A percentile compares a stretch with the other conserved stretches of the same genome.
Evolutionary conservation across 2,888 invertebrate species (phyloP).

Genomic region (Shargacucullia verbasci): DNA sequence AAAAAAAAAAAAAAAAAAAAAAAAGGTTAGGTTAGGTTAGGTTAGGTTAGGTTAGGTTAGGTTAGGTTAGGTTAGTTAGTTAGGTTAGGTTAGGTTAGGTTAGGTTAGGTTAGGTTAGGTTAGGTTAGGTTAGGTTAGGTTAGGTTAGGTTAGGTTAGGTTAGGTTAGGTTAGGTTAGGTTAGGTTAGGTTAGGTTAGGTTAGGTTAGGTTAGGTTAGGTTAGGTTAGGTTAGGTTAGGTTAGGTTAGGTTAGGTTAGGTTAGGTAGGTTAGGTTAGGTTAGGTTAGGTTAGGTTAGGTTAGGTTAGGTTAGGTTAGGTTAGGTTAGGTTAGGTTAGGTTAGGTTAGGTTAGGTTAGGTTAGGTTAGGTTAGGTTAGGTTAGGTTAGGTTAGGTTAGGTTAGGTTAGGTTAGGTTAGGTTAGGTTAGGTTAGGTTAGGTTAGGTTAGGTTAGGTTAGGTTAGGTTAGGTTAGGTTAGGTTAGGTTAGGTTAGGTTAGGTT

Average conservation of each 20-base stretch:
- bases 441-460: constrained; percentile 19
- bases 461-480: constrained; percentile 11
- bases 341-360: constrained; percentile 43
- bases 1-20: too few relatives aligned
- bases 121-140: constrained; percentile 46
- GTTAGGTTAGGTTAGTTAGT: constrained; percentile 36
- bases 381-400: constrained; percentile 47
- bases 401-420: constrained; percentile 43
- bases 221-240: constrained; percentile 9
- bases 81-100: constrained; percentile 43
- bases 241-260: constrained; percentile 12
- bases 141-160: constrained; percentile 45
- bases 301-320: constrained; percentile 29
- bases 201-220: constrained; percentile 8
- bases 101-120: constrained; percentile 45
- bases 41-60: constrained; percentile 35
- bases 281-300: constrained; percentile 12
- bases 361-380: constrained; percentile 48
- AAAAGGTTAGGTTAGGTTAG: too few relatives aligned
- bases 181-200: constrained; percentile 8
- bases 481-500: constrained; percentile 11
- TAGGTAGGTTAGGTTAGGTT: too few relatives aligned
- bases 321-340: constrained; percentile 40
- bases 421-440: constrained; percentile 26
- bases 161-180: constrained; percentile 12